These are phyloP conservation scores for Scartelaos histophorus DNA, from an alignment of 2,113 vertebrate species.

Conservation along the genomic window DNA sequence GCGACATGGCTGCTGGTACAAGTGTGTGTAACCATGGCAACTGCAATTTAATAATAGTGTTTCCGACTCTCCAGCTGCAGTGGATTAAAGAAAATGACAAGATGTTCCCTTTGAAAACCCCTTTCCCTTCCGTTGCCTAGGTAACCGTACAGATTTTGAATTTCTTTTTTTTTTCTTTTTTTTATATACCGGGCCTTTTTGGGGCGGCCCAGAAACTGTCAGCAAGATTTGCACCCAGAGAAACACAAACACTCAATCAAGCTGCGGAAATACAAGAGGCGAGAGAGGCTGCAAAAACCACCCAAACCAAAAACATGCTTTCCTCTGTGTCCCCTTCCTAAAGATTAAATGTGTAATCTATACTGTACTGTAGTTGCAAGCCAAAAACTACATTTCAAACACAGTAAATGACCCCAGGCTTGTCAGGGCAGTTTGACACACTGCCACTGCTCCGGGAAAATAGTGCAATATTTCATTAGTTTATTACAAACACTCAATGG, in stretches of 20 bases:
- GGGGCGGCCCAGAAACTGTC: slow-evolving; percentile 82
- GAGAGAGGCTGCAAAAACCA: slow-evolving; percentile 57
- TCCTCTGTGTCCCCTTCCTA: slow-evolving; percentile 44
- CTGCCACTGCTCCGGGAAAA: slow-evolving; percentile 20
- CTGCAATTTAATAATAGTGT: slow-evolving; percentile 97
- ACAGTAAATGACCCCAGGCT: slow-evolving; percentile 22
- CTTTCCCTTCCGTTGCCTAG: slow-evolving; percentile 88
- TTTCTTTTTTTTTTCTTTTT: slow-evolving; percentile 33
- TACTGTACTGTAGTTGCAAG: slow-evolving; percentile 53
- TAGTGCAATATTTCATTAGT: slow-evolving; percentile 26
- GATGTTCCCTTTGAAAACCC: slow-evolving; percentile 97
- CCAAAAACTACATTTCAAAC: slow-evolving; percentile 39
- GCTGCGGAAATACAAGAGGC: slow-evolving; percentile 66
- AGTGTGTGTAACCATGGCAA: slow-evolving; percentile 95
- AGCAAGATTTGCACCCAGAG: slow-evolving; percentile 80
- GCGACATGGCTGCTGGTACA: slow-evolving; percentile 87
- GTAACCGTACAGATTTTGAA: slow-evolving; percentile 80
- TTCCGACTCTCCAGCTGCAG: slow-evolving; percentile 95
- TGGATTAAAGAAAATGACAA: slow-evolving; percentile 99
- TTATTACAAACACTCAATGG: slow-evolving; percentile 27
- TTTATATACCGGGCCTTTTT: slow-evolving; percentile 65
- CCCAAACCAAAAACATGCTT: slow-evolving; percentile 27
- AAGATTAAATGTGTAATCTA: slow-evolving; percentile 44
- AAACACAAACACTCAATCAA: slow-evolving; percentile 75
- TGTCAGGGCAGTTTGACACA: slow-evolving; percentile 3